These are phyloP conservation scores for Nyctibius bracteatus DNA, from an alignment of 2,113 vertebrate species.

Conservation along the genomic window DNA sequence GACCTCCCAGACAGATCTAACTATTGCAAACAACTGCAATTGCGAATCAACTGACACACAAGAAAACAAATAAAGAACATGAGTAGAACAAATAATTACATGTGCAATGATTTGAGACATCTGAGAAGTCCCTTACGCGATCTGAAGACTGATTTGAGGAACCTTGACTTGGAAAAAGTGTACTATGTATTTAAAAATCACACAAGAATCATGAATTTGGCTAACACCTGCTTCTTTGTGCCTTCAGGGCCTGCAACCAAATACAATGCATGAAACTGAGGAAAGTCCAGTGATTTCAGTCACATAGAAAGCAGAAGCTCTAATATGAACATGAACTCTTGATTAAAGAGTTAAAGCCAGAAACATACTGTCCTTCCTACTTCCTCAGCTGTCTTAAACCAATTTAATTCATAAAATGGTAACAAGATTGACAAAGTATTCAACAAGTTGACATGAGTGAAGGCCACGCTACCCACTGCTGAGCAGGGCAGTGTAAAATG, in stretches of 20 bases:
- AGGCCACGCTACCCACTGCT: background rate
- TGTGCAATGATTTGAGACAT: background rate
- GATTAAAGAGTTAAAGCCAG: background rate
- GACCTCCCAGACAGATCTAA: background rate
- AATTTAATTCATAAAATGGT: background rate
- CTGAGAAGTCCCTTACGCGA: background rate
- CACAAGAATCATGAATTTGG: no score
- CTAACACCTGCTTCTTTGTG: background rate
- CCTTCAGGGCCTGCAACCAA: background rate
- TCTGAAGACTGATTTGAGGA: background rate
- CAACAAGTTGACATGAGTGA: background rate
- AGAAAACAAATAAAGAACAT: background rate
- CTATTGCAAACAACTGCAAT: background rate
- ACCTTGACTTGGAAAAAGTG: background rate
- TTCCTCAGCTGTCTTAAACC: background rate
- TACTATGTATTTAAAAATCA: background rate
- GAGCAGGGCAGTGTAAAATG: background rate
- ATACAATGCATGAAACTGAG: background rate
- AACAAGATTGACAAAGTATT: background rate
- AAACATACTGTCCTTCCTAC: background rate
- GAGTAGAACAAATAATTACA: background rate
- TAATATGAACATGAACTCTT: background rate
- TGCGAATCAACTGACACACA: background rate
- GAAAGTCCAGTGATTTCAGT: background rate
- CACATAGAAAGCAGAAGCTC: background rate